Evolutionary conservation across 2,888 invertebrate species (phyloP).

Genomic region (Cryptus viduatorius): DNA sequence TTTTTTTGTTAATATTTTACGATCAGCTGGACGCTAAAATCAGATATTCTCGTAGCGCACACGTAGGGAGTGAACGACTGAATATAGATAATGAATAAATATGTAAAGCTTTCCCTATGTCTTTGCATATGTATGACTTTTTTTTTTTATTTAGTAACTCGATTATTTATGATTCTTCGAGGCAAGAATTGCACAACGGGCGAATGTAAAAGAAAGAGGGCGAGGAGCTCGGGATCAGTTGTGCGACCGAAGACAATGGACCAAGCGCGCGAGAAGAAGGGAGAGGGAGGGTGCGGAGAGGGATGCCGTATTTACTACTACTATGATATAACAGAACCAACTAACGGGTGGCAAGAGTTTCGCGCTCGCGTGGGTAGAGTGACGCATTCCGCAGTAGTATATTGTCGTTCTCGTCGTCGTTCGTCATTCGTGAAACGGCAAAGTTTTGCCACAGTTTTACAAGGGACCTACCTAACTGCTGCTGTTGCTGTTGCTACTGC

Average conservation of each 20-base stretch:
- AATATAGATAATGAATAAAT: constrained; percentile 65
- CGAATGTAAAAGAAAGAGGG: constrained; percentile 56
- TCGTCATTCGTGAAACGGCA: constrained; percentile 43
- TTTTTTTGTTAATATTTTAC: constrained; percentile 34
- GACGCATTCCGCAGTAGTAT: constrained; percentile 58
- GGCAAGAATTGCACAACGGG: constrained; percentile 63
- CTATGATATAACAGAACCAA: constrained; percentile 66
- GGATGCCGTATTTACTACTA: constrained; percentile 34
- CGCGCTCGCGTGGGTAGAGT: constrained; percentile 70
- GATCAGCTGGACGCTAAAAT: constrained; percentile 44
- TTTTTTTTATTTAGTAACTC: constrained; percentile 43
- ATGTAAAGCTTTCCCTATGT: constrained; percentile 59
- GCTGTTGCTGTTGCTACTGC: no score
- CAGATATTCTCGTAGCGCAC: constrained; percentile 39
- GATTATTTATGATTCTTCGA: constrained; percentile 66
- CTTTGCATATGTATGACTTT: constrained; percentile 60
- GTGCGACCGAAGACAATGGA: constrained; percentile 64
- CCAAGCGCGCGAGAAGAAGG: constrained; percentile 32
- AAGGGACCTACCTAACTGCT: not conserved
- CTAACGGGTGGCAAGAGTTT: constrained; percentile 78
- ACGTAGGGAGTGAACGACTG: constrained; percentile 43
- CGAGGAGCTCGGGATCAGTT: constrained; percentile 51
- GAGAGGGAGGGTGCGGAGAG: no score
- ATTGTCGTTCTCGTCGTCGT: constrained; percentile 22
- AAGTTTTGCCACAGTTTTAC: constrained; percentile 45